Percentiles rank a stretch among this genome's conserved stretches.
phyloP scores from a whole-genome alignment of 2,888 invertebrate genomes.

The Gortyna flavago region DNA sequence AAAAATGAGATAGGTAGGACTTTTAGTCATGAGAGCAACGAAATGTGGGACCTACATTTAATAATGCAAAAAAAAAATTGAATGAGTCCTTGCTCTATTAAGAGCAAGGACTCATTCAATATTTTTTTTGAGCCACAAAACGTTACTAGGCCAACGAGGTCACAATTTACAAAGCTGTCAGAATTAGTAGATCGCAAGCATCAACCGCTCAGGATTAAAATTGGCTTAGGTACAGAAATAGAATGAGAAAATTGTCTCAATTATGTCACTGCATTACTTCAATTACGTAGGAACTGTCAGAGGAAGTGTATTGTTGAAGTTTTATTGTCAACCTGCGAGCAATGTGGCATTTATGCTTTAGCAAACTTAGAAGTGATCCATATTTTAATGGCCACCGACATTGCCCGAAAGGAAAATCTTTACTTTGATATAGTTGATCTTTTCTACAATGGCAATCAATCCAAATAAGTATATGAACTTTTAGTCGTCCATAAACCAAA shows the following conservation, averaged over 20 bases:
- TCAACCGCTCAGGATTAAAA: constrained; percentile 59
- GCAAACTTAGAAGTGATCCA: not conserved
- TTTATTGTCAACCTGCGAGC: constrained; percentile 27
- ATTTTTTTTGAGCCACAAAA: constrained; percentile 27
- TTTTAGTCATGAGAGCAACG: too few species aligned
- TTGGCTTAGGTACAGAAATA: constrained; percentile 72
- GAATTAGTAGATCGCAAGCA: constrained; percentile 62
- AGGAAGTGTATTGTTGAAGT: constrained; percentile 58
- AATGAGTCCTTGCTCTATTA: constrained; percentile 28
- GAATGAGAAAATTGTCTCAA: constrained; percentile 73
- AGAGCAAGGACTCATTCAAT: too few species aligned
- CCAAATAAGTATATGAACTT: not conserved
- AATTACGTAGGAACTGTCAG: constrained; percentile 67
- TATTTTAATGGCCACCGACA: not conserved
- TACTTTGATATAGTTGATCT: not conserved
- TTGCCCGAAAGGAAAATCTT: not conserved
- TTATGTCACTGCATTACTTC: constrained; percentile 68
- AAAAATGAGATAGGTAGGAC: too few species aligned
- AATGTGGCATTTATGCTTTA: not conserved
- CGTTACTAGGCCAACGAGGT: constrained; percentile 29
- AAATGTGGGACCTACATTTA: not conserved
- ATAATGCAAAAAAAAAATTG: not conserved
- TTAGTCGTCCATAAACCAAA: too few species aligned
- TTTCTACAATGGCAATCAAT: not conserved
- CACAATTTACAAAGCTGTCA: constrained; percentile 40